These are phyloP conservation scores for Tinea trinotella DNA, from an alignment of 2,888 invertebrate genomes.

Conservation along the genomic window DNA sequence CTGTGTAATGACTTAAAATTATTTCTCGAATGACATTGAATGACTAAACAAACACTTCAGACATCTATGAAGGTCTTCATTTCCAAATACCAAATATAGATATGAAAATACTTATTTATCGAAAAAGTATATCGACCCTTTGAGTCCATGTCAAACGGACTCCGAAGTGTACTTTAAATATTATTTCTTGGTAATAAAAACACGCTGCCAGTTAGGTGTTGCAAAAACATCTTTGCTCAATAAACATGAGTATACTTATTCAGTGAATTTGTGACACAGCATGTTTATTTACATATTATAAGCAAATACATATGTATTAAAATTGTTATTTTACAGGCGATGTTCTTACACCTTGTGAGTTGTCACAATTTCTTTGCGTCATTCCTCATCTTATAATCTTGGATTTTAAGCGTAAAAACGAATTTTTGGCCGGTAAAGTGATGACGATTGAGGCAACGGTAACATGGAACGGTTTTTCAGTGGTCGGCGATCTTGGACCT, in stretches of 20 bases:
- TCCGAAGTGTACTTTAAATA: not conserved
- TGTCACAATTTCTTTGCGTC: no score
- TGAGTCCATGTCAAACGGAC: not conserved
- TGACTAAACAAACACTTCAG: no score
- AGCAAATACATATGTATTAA: no score
- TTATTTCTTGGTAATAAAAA: constrained; percentile 2
- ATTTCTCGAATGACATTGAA: not conserved
- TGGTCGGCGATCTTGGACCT: no score
- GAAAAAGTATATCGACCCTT: not conserved
- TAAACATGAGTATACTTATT: not conserved
- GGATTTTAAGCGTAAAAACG: no score
- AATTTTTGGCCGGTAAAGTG: no score
- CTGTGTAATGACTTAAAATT: not conserved
- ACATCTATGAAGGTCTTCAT: no score
- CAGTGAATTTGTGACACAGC: not conserved
- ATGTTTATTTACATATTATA: not conserved
- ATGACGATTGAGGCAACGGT: no score
- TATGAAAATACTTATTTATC: not conserved
- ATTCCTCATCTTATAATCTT: no score
- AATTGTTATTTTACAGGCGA: no score
- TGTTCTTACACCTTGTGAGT: no score
- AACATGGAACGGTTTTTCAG: no score
- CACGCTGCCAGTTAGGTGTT: not conserved
- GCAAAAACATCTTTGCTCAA: not conserved
- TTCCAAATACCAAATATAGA: not conserved